Base-by-base conservation (phyloP, 2,113 vertebrate genomes). In the Quiscalus mexicanus region DNA sequence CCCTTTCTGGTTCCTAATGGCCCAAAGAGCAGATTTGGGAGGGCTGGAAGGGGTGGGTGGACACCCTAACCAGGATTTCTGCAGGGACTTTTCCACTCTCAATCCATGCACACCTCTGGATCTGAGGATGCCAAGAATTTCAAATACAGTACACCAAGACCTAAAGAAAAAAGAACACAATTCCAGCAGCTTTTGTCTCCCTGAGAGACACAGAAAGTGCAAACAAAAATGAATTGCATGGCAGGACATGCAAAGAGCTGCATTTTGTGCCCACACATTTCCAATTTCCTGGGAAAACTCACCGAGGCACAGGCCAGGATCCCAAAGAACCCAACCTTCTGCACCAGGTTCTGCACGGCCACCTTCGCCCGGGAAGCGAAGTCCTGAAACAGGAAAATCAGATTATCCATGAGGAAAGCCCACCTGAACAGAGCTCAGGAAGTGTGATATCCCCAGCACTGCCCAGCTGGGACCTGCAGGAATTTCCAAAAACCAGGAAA, bases 321-420 rank as follows among this genome's bases (percentile, higher is more conserved):
- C 77, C 99, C 99, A 47, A 99, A 98, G 97, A 99, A 99, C n/a
- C 99, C 99, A 49, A 99, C 99, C 97, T 98, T 99, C 97, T 99
- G 99, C 64, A 99, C 99, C 97, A 99, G 98, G 62, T 99, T 99
- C 97, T 99, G 99, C 85, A 99, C 98, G 10, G 99, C 99, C 94
- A 99, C 88, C 74, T 99, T 99, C 5, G 99, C 99, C 96, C 99
- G 98, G 68, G 99, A 99, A 74, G 98, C 98, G 97, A 99, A 99
- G 62, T 99, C 99, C 99, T 99, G 88, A 93, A 98, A 93, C 2
- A 45, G 91, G 4, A 74, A 93, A 84, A 85, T 2, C 2, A 5
- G 84, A 7, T 2, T 1, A 16, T 71, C 52, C 8, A 37, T 1
- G 11, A 85, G 52, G 49, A 52, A 91, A 78, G 0, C 19, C 31